phyloP scores from a whole-genome alignment of 2,113 vertebrate species.

The Ceyx margarethae region DNA sequence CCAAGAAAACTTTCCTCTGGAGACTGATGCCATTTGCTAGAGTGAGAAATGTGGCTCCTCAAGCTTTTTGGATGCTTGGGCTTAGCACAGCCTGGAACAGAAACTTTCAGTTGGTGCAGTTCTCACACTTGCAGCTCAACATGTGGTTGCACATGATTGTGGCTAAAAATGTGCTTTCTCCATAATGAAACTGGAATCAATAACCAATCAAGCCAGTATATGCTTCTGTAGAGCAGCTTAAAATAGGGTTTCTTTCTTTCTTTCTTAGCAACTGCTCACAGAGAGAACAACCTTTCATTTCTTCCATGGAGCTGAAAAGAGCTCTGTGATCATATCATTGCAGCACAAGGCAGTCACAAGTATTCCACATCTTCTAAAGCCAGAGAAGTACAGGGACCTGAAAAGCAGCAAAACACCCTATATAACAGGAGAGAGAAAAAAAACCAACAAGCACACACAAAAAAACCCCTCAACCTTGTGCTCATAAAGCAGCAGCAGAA shows the following conservation, averaged over 20 bases:
- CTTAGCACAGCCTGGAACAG: not conserved
- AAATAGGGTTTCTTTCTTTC: constrained; percentile 54
- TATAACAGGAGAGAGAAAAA: not conserved
- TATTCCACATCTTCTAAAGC: constrained; percentile 24
- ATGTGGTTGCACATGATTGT: not conserved
- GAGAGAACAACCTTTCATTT: constrained; percentile 37
- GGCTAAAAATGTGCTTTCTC: constrained; percentile 38
- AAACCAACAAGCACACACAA: not conserved
- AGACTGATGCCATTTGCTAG: not conserved
- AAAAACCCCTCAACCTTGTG: not conserved
- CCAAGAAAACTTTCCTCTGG: constrained; percentile 33
- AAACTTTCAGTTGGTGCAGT: not conserved
- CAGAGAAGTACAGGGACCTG: not conserved
- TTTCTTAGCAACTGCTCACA: constrained; percentile 43
- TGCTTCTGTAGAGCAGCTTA: constrained; percentile 60
- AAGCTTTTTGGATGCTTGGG: not conserved
- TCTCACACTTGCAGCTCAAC: constrained; percentile 26
- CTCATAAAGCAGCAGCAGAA: not conserved
- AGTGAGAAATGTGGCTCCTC: not conserved
- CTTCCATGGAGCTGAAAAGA: constrained; percentile 57
- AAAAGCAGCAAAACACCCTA: constrained; percentile 1
- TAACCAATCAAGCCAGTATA: constrained; percentile 59
- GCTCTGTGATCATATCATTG: not conserved
- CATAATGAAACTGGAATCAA: constrained; percentile 62
- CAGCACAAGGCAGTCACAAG: constrained; percentile 39